These are phyloP conservation scores for Tokudaia muenninki DNA, from an alignment of 2,797 vertebrate genomes.

Conservation along the genomic window DNA sequence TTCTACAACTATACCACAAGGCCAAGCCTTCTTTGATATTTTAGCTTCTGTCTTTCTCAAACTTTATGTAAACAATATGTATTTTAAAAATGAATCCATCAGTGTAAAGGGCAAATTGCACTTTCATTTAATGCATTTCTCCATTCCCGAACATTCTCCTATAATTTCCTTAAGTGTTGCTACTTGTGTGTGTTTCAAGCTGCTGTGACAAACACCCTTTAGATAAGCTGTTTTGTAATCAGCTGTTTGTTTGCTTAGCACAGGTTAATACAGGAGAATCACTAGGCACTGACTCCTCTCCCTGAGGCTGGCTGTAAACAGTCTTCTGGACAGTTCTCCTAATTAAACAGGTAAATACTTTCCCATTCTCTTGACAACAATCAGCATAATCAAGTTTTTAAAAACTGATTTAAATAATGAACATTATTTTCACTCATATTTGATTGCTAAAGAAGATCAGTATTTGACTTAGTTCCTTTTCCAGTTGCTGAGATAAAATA, in stretches of 20 bases:
- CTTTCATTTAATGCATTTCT: slow-evolving; percentile 32
- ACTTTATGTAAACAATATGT: background rate
- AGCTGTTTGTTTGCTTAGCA: background rate
- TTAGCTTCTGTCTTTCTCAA: background rate
- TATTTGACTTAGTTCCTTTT: background rate
- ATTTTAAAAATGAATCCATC: background rate
- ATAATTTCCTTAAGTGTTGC: background rate
- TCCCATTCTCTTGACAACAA: background rate
- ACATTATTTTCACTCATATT: slow-evolving; percentile 12
- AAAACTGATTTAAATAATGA: background rate
- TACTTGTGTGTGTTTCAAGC: background rate
- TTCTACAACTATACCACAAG: background rate
- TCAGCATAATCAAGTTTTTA: background rate
- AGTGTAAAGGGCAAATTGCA: background rate
- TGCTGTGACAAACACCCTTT: background rate
- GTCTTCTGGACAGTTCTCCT: background rate
- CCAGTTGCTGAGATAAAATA: background rate
- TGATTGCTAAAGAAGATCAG: background rate
- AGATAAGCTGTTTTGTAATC: background rate
- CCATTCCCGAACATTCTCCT: background rate
- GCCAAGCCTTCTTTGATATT: background rate
- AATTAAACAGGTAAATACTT: background rate
- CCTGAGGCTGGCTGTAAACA: background rate
- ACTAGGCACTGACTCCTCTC: background rate
- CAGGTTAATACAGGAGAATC: slow-evolving; percentile 9